Evolutionary conservation across 2,888 invertebrate genomes (phyloP).

Genomic region (Steinernema scapterisci): DNA sequence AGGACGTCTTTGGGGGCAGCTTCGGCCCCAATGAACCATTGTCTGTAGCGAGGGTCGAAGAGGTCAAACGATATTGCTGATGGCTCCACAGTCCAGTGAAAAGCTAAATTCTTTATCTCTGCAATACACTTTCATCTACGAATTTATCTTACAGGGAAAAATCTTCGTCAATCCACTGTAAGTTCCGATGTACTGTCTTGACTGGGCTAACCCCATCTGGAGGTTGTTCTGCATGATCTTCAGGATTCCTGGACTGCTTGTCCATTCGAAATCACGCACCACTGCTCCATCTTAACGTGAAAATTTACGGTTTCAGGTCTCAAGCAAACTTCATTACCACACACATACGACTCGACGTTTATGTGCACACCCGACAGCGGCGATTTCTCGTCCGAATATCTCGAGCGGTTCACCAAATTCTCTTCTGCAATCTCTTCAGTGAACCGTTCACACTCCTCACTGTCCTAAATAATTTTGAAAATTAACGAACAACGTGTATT

Average conservation of each 20-base stretch:
- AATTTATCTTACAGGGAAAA: slow-evolving; percentile 53
- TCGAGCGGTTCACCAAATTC: background rate
- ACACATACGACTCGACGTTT: slow-evolving; percentile 55
- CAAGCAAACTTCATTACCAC: slow-evolving; percentile 44
- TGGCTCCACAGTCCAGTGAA: slow-evolving; percentile 59
- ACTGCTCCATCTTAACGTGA: slow-evolving; percentile 50
- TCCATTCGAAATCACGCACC: slow-evolving; percentile 62
- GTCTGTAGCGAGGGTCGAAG: slow-evolving; percentile 65
- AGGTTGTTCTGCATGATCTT: slow-evolving; percentile 51
- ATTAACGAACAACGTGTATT: background rate
- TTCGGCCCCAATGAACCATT: slow-evolving; percentile 65
- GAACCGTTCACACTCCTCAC: slow-evolving; percentile 2
- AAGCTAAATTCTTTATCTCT: slow-evolving; percentile 41
- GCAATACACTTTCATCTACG: too few relatives aligned
- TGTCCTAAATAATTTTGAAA: background rate
- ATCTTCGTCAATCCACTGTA: slow-evolving; percentile 64
- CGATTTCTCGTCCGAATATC: slow-evolving; percentile 1
- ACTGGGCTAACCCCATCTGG: slow-evolving; percentile 42
- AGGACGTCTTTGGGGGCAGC: slow-evolving; percentile 64
- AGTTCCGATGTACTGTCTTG: slow-evolving; percentile 65
- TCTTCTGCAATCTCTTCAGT: background rate
- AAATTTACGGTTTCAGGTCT: background rate
- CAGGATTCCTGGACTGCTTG: slow-evolving; percentile 48
- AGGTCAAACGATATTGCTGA: slow-evolving; percentile 61
- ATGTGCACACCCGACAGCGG: slow-evolving; percentile 52